Conservation (phyloP, 2,113 vertebrate species). For the Nerophis ophidion region DNA sequence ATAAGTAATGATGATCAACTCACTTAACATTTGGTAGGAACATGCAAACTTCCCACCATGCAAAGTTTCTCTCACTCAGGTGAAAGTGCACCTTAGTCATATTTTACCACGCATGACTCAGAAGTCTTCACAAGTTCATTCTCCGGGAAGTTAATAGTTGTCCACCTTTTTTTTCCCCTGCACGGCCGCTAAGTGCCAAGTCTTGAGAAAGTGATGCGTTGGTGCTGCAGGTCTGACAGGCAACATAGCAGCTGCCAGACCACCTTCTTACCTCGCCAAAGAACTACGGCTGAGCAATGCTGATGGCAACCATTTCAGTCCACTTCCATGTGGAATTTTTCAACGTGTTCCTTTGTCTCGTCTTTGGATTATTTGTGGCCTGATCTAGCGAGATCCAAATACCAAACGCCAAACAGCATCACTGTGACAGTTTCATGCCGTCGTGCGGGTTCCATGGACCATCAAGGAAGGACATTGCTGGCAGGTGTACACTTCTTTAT, state of each 20-base stretch:
- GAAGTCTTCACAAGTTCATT: slow-evolving; percentile 56
- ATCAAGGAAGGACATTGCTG: no score
- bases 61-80: background rate
- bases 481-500: no score
- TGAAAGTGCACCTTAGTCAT: slow-evolving; percentile 9
- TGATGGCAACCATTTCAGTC: slow-evolving; percentile 60
- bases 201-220: slow-evolving; percentile 66
- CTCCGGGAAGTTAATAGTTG: slow-evolving; percentile 67
- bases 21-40: background rate
- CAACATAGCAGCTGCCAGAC: slow-evolving; percentile 69
- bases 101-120: slow-evolving; percentile 35
- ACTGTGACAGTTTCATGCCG: no score
- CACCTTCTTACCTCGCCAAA: slow-evolving; percentile 63
- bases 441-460: no score
- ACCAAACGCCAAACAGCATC: no score
- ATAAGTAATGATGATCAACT: no score
- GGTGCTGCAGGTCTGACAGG: slow-evolving; percentile 70
- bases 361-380: slow-evolving; percentile 57
- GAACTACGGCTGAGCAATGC: slow-evolving; percentile 62
- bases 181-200: slow-evolving; percentile 72
- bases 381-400: no score
- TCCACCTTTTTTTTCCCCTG: slow-evolving; percentile 56
- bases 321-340: slow-evolving; percentile 58
- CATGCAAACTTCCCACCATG: no score
- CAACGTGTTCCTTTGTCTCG: slow-evolving; percentile 55